phyloP scores from a whole-genome alignment of 2,113 vertebrate genomes.

The Paralichthys olivaceus region DNA sequence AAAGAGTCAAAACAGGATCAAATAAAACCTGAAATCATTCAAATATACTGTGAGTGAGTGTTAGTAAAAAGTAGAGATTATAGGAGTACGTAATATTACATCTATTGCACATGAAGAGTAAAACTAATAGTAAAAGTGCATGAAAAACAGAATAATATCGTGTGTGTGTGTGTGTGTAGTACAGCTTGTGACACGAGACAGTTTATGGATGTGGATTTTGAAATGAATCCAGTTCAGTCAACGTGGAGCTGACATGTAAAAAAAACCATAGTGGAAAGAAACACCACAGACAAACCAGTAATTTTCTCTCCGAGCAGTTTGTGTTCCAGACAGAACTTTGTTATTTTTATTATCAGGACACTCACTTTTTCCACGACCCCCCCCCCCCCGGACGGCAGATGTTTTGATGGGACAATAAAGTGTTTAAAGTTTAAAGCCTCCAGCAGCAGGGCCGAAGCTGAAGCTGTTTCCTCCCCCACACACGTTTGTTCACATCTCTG shows the following conservation, averaged over 20 bases:
- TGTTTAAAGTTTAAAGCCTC: neutral
- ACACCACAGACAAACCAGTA: slow-evolving; percentile 22
- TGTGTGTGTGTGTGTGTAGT: neutral
- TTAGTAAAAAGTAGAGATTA: no score
- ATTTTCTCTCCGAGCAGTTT: slow-evolving; percentile 3
- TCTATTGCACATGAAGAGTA: no score
- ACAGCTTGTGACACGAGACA: no score
- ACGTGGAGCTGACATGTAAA: slow-evolving; percentile 34
- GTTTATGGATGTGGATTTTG: neutral
- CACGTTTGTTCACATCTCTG: slow-evolving; percentile 64
- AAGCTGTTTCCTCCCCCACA: slow-evolving; percentile 27
- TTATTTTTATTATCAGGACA: neutral
- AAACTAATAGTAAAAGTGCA: no score
- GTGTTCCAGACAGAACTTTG: neutral
- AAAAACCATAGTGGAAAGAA: slow-evolving; percentile 36
- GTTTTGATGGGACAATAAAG: slow-evolving; percentile 46
- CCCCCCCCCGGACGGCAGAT: slow-evolving; percentile 11
- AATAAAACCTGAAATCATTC: no score
- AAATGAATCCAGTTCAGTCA: neutral
- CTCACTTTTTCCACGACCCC: slow-evolving; percentile 19
- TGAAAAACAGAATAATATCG: no score
- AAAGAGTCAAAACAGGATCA: no score
- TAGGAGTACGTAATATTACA: no score
- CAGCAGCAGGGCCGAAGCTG: neutral
- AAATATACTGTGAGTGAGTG: no score